Base-by-base conservation (phyloP, 2,113 vertebrate species). In the Oncorhynchus keta region DNA sequence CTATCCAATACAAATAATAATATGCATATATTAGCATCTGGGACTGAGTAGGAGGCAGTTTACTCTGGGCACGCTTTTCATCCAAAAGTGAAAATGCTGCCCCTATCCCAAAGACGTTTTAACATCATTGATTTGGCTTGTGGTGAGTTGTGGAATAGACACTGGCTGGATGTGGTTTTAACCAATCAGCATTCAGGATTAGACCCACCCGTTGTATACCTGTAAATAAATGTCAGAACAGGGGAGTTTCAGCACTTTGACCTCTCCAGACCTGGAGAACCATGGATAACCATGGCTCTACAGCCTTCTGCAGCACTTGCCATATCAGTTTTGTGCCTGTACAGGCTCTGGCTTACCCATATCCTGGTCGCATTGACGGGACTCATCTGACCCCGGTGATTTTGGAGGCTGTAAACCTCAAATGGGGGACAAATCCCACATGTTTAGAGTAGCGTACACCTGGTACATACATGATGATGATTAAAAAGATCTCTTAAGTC, bases 231-330 rank as follows among this genome's bases (percentile, higher is more conserved):
- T 61, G 5, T 61, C 57, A 61, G 2, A 18, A 61, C 20, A 7
- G 57, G 20, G 16, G 57, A 61, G 57, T n/a, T 61, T 20, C 5
- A 61, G 59, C 1, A 61, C 59, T 22, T 13, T 51, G 18, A 9
- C 59, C 18, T n/a, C 18, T 61, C 2, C 20, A n/a, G 59, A 61
- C 5, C 59, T 61, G 68, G 9, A 51, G 51, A 68, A 39, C 39
- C 39, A 39, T 39, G 35, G 35, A 39, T 8, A 39, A 8, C 35
- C 35, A 39, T 39, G 8, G 39, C 0, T 8, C 39, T 39, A 39
- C 39, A 9, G 39, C 2, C 39, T 39, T 39, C 39, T 39, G 39
- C 39, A 66, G 26, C 26, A 75, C 77, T 65, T 81, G 77, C 69
- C 71, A 45, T 16, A 67, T 65, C 20, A 7, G 39, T 12, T 51